A percentile compares a stretch with the other conserved stretches of the same genome.
phyloP scores from a whole-genome alignment of 2,797 vertebrate genomes.

The Neosilurus hyrtlii region DNA sequence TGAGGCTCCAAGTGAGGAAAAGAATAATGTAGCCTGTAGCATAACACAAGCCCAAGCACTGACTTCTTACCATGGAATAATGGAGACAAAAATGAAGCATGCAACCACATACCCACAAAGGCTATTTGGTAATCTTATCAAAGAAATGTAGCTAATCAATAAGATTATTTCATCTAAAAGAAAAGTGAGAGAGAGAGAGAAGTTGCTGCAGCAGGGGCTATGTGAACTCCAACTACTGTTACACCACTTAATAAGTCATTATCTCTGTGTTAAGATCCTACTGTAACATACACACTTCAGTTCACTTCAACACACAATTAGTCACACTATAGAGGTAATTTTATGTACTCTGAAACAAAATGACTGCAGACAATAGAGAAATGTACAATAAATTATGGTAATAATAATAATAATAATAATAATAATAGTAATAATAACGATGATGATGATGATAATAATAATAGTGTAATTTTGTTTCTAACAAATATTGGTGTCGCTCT shows the following conservation, averaged over 20 bases:
- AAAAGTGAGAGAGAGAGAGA: neutral
- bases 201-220: slow-evolving; percentile 30
- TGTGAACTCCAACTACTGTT: slow-evolving; percentile 52
- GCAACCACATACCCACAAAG: slow-evolving; percentile 28
- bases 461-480: too few species aligned
- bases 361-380: too few species aligned
- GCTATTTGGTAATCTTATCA: slow-evolving; percentile 56
- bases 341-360: neutral
- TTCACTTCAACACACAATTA: slow-evolving; percentile 6
- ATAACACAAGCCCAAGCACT: slow-evolving; percentile 27
- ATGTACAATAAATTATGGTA: neutral
- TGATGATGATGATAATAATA: neutral
- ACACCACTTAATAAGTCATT: slow-evolving; percentile 66
- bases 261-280: slow-evolving; percentile 50
- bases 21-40: slow-evolving; percentile 5
- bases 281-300: slow-evolving; percentile 15
- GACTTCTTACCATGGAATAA: slow-evolving; percentile 16
- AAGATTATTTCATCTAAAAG: slow-evolving; percentile 53
- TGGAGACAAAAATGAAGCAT: slow-evolving; percentile 14
- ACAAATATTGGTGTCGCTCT: neutral
- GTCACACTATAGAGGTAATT: neutral
- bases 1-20: slow-evolving; percentile 12
- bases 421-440: too few species aligned
- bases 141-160: slow-evolving; percentile 58
- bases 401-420: too few species aligned